Conservation (phyloP, 1,140 invertebrate genomes). For the Drosophila littoralis region DNA sequence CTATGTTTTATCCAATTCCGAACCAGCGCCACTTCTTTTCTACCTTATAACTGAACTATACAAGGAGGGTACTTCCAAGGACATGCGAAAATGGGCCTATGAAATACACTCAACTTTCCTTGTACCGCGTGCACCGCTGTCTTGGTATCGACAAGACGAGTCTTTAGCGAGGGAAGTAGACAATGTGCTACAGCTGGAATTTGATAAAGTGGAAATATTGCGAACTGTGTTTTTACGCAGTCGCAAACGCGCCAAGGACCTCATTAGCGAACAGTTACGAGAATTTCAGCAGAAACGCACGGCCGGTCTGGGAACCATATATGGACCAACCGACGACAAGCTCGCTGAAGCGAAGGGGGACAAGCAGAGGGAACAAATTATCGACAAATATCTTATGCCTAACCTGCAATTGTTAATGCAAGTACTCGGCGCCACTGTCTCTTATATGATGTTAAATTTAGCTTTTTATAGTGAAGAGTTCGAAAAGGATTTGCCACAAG, state of each 20-base stretch:
- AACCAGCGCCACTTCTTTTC: slow-evolving; percentile 94
- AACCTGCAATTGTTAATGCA: slow-evolving; percentile 90
- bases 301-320: slow-evolving; percentile 95
- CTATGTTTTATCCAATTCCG: slow-evolving; percentile 93
- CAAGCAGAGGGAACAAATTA: slow-evolving; percentile 91
- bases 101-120: slow-evolving; percentile 99
- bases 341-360: slow-evolving; percentile 93
- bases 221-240: slow-evolving; percentile 95
- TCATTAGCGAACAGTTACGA: slow-evolving; percentile 93
- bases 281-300: slow-evolving; percentile 96
- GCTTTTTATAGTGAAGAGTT: slow-evolving; percentile 87
- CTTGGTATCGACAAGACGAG: slow-evolving; percentile 93
- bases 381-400: slow-evolving; percentile 90
- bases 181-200: slow-evolving; percentile 91
- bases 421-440: slow-evolving; percentile 67
- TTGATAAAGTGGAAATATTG: slow-evolving; percentile 94
- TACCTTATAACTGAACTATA: slow-evolving; percentile 94
- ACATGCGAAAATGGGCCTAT: slow-evolving; percentile 98
- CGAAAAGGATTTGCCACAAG: slow-evolving; percentile 87
- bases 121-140: slow-evolving; percentile 94
- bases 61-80: slow-evolving; percentile 93
- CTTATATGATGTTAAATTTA: background rate
- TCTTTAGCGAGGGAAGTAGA: slow-evolving; percentile 93
- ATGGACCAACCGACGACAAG: slow-evolving; percentile 93
- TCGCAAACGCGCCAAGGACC: slow-evolving; percentile 92